These are phyloP conservation scores for Chymomyza costata DNA, from an alignment of 1,140 invertebrate genomes.

Conservation along the genomic window DNA sequence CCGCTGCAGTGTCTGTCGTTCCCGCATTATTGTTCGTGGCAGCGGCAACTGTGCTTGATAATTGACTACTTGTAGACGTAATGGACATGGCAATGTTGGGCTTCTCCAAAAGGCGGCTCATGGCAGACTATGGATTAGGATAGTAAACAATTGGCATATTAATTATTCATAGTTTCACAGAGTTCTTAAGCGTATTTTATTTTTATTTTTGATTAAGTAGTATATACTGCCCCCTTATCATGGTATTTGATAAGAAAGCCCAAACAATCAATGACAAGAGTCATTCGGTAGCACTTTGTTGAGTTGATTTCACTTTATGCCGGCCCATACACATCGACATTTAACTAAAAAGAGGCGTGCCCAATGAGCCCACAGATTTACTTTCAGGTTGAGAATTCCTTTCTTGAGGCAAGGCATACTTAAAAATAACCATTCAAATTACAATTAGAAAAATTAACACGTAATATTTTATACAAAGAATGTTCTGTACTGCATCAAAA, in stretches of 20 bases:
- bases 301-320: background rate
- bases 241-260: no score
- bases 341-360: slow-evolving; percentile 17
- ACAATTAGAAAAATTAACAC: no score
- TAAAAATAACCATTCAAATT: slow-evolving; percentile 3
- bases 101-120: slow-evolving; percentile 74
- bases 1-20: slow-evolving; percentile 20
- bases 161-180: no score
- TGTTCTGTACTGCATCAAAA: no score
- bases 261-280: no score
- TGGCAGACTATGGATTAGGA: slow-evolving; percentile 53
- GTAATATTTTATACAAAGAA: no score
- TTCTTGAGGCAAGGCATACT: no score
- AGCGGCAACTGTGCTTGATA: slow-evolving; percentile 44
- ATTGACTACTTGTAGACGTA: slow-evolving; percentile 63
- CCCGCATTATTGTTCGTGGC: slow-evolving; percentile 13
- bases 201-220: no score
- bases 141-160: slow-evolving; percentile 29
- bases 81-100: slow-evolving; percentile 73
- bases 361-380: slow-evolving; percentile 7
- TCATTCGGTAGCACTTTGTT: background rate
- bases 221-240: no score
- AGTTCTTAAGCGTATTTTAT: no score
- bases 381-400: background rate
- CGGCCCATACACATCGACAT: slow-evolving; percentile 38